These are phyloP conservation scores for Diprion similis DNA, from an alignment of 1,140 invertebrate genomes.

Conservation along the genomic window DNA sequence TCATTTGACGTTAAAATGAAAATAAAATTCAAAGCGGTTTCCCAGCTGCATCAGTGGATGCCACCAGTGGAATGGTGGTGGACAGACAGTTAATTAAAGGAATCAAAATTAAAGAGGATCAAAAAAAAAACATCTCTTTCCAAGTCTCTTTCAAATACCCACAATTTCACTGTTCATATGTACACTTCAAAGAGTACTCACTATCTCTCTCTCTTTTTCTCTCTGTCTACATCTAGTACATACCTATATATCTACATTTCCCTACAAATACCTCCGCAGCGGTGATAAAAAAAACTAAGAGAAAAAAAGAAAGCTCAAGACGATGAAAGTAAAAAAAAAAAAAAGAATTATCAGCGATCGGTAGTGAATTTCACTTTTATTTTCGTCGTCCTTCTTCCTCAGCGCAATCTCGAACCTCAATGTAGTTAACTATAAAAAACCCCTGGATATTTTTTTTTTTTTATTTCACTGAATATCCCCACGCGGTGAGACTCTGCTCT, in stretches of 20 bases:
- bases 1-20: slow-evolving; percentile 8
- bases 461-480: too few species aligned
- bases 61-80: background rate
- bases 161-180: background rate
- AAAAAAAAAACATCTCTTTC: background rate
- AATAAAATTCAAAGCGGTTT: slow-evolving; percentile 23
- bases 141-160: background rate
- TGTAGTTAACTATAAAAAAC: too few species aligned
- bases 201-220: background rate
- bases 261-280: too few species aligned
- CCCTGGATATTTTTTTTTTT: too few species aligned
- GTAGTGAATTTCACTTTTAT: background rate
- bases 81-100: slow-evolving; percentile 8
- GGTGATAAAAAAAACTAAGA: too few species aligned
- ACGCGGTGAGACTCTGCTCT: background rate
- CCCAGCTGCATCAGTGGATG: background rate
- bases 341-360: too few species aligned
- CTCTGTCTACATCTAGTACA: background rate
- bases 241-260: background rate
- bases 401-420: background rate
- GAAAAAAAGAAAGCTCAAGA: too few species aligned
- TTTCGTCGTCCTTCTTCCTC: background rate
- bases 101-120: slow-evolving; percentile 12
- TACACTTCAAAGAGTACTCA: background rate
- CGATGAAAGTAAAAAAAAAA: too few species aligned